Conservation (phyloP, 2,797 vertebrate species). For the Semaprochilodus insignis region DNA sequence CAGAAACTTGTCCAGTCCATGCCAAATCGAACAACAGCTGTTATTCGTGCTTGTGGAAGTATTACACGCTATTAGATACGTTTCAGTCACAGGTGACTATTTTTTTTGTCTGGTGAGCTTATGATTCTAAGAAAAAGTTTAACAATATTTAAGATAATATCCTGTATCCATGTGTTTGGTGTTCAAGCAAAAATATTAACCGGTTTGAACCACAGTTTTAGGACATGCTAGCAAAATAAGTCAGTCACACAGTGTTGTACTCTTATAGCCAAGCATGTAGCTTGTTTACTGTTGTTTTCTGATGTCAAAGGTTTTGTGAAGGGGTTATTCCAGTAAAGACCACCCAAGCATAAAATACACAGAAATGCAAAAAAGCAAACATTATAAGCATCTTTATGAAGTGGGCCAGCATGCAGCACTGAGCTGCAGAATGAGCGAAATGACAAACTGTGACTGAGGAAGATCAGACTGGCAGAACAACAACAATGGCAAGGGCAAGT, state of each 20-base stretch:
- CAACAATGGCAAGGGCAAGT: conserved; percentile 62
- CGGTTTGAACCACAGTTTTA: no score
- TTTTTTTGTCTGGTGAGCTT: no score
- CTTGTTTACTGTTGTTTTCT: conserved; percentile 78
- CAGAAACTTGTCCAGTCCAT: no score
- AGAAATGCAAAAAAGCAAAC: conserved; percentile 77
- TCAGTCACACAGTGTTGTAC: background rate
- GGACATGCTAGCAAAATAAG: no score
- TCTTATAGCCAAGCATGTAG: conserved; percentile 81
- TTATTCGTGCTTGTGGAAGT: no score
- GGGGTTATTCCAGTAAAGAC: background rate
- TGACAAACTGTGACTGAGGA: conserved; percentile 48
- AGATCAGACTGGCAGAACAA: conserved; percentile 64
- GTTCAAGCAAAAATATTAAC: no score
- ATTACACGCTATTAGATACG: no score
- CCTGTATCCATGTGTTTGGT: no score
- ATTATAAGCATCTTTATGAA: conserved; percentile 77
- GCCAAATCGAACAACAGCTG: no score
- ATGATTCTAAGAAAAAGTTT: no score
- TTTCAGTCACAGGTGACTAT: no score
- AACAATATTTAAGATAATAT: no score
- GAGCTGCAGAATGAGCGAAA: conserved; percentile 71
- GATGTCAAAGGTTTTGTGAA: conserved; percentile 61
- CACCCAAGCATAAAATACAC: conserved; percentile 72
- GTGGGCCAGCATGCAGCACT: conserved; percentile 73